Evolutionary conservation across 2,888 invertebrate genomes (phyloP), one percentile per base, ranked within the genome.

Genomic region (Iselma pallidipennis): DNA sequence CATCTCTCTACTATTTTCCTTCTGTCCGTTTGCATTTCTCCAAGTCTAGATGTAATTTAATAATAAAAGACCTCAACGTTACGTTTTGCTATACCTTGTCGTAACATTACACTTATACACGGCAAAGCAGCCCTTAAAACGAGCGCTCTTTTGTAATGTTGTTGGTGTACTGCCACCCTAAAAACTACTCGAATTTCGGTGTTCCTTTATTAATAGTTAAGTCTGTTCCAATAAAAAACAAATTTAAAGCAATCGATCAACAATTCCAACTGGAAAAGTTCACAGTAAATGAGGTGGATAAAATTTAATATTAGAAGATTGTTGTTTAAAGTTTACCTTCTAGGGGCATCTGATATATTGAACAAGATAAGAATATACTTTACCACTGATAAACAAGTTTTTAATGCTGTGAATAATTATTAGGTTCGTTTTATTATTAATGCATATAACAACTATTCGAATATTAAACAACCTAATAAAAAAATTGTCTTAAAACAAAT

Each of bases 51-150:
- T 72, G 76, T 73, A 75, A 76, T 75, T 74, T 73, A 71, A 75
- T 76, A 77, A 78, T 76, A 76, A 75, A 72, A 76, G 66, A 66
- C 68, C 66, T 37, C 37, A 37, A 37, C 37, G 37, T 37, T 37
- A 37, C n/a, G n/a, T n/a, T n/a, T 37, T 37, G 37, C 37, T 37
- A 16, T 70, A 72, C 68, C 66, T 61, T 59, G 58, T 70, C 71
- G 79, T 78, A 78, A 79, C 73, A 73, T 73, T 77, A 78, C 76
- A 77, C 78, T 72, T 68, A 68, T 68, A 71, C 67, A 71, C 75
- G 75, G 73, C 72, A 74, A 70, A 75, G 74, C 73, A 78, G 79
- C 79, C 79, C 78, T 79, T 79, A 79, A 80, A 80, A 79, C 77
- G 79, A 79, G 76, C 75, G 73, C 69, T 71, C 78, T 75, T 78